Evolutionary conservation across 2,797 vertebrate species (phyloP), one percentile per base, ranked within the genome.

Genomic region (Percopsis omiscomaycus): DNA sequence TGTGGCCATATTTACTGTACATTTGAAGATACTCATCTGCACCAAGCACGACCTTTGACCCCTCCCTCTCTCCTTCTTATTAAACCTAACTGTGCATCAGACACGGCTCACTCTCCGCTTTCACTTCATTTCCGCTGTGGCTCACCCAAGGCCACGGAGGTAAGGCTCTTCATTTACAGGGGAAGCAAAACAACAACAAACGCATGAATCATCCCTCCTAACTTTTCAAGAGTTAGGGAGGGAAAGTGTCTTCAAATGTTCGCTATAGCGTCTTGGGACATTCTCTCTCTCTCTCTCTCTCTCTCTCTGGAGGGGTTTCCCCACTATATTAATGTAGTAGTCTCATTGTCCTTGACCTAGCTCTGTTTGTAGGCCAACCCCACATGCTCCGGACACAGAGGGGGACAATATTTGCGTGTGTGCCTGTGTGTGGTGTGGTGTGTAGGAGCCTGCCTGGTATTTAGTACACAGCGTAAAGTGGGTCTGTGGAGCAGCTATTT

Each of bases 401-500:
- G 66, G 37, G 46, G 65, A 59, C 49, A 9, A 30, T 30, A 68
- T 73, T 51, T 69, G 63, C 55, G 55, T 75, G 56, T 59, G 66
- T 15, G 47, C 56, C 42, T 30, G 56, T 45, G 57, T 46, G 30
- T 37, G 12, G 55, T n/a, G 55, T 5, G 37, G 15, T 44, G 55
- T 5, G 14, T 54, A 42, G 37, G 37, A 42, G 46, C 50, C 27
- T 50, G 14, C 42, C 52, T 32, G 42, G 58, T 56, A 66, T 81
- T 70, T 68, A 60, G 60, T 13, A 60, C 64, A 57, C n/a, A 27
- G 48, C 47, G 52, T 57, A 77, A 77, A 76, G 44, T 77, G 76
- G 77, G 74, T 78, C 80, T 85, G 74, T 77, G 59, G 81, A 71
- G 61, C 82, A 69, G 77, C 69, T 84, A 80, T 87, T 84, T 81